phyloP scores from a whole-genome alignment of 1,140 invertebrate species.

The Potamilus streckersoni region DNA sequence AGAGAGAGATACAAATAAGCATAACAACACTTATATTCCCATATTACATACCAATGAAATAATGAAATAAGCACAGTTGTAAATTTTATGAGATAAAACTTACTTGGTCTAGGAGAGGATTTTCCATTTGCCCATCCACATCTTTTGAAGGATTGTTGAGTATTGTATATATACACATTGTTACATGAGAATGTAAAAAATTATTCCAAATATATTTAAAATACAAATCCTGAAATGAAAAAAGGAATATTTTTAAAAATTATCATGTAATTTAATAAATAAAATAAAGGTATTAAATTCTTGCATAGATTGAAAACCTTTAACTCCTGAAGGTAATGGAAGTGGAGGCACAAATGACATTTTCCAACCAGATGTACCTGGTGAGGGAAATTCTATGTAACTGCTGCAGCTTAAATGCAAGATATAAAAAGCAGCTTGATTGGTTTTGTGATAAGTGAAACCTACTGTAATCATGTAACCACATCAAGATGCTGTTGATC shows the following conservation, averaged over 20 bases:
- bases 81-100: constrained; percentile 21
- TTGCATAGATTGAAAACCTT: neutral
- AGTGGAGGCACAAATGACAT: neutral
- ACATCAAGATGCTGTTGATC: too few relatives aligned
- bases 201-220: constrained; percentile 89
- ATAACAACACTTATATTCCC: too few relatives aligned
- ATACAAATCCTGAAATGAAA: constrained; percentile 81
- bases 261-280: neutral
- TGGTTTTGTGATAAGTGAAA: too few relatives aligned
- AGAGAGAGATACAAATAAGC: too few relatives aligned
- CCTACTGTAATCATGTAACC: too few relatives aligned
- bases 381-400: too few relatives aligned
- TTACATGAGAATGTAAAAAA: constrained; percentile 88
- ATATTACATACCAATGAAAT: too few relatives aligned
- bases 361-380: too few relatives aligned
- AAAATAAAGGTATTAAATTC: neutral
- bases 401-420: too few relatives aligned
- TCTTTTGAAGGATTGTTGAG: constrained; percentile 68
- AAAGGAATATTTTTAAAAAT: neutral
- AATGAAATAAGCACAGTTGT: too few relatives aligned
- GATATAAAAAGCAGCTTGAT: too few relatives aligned
- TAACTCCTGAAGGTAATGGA: neutral
- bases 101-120: constrained; percentile 67
- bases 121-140: constrained; percentile 60
- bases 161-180: constrained; percentile 79